A percentile compares a stretch with the other conserved stretches of the same genome.
phyloP scores from a whole-genome alignment of 1,140 invertebrate genomes.

The Aphidius gifuensis region DNA sequence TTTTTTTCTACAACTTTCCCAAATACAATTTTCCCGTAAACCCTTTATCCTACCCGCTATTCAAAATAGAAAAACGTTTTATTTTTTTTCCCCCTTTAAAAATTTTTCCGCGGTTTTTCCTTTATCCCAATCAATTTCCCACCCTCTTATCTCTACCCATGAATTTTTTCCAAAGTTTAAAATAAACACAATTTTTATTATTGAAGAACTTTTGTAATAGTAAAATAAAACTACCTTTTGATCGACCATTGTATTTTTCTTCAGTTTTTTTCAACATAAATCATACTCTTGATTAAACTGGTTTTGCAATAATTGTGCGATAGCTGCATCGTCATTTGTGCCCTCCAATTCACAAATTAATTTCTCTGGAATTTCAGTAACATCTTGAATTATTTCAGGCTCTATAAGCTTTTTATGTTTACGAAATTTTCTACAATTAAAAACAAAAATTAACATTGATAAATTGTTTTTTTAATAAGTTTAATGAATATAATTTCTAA shows the following conservation, averaged over 20 bases:
- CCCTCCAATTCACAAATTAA: slow-evolving; percentile 53
- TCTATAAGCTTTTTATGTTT: slow-evolving; percentile 29
- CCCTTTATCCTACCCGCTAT: too few relatives aligned
- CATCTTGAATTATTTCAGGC: slow-evolving; percentile 18
- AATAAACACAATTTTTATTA: slow-evolving; percentile 6
- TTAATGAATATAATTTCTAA: slow-evolving; percentile 37
- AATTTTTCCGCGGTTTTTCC: too few relatives aligned
- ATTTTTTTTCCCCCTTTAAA: too few relatives aligned
- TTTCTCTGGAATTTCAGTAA: slow-evolving; percentile 41
- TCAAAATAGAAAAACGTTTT: too few relatives aligned
- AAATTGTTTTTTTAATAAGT: slow-evolving; percentile 28
- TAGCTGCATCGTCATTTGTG: slow-evolving; percentile 72
- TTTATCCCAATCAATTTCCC: too few relatives aligned
- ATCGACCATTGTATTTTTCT: slow-evolving; percentile 74
- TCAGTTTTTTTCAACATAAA: slow-evolving; percentile 74
- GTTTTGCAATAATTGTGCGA: slow-evolving; percentile 84
- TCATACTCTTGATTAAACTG: slow-evolving; percentile 88
- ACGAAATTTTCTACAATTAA: slow-evolving; percentile 37
- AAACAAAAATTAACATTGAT: slow-evolving; percentile 21
- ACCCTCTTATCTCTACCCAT: too few relatives aligned
- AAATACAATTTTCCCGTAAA: too few relatives aligned
- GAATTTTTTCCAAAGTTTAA: too few relatives aligned
- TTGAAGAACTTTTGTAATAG: slow-evolving; percentile 46
- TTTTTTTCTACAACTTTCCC: too few relatives aligned
- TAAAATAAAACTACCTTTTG: slow-evolving; percentile 56